These are phyloP conservation scores for Ceuthmochares aereus DNA, from an alignment of 2,113 vertebrate genomes.

Conservation along the genomic window DNA sequence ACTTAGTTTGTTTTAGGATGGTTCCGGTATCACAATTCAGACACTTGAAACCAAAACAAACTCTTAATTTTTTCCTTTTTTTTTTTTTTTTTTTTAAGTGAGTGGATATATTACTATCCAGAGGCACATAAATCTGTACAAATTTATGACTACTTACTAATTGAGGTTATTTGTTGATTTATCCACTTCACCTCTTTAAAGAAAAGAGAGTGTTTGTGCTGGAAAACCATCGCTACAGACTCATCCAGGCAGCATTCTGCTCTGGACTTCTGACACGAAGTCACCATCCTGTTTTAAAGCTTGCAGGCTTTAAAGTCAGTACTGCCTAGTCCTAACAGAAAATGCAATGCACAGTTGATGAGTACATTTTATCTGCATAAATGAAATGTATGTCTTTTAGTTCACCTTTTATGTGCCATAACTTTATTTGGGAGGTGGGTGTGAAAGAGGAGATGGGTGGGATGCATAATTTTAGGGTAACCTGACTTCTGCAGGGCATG, in stretches of 20 bases:
- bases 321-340: conserved; percentile 11
- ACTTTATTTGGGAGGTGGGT: not conserved
- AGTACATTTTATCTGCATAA: not conserved
- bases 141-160: conserved; percentile 56
- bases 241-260: not conserved
- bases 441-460: not conserved
- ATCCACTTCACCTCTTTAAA: conserved; percentile 61
- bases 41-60: conserved; percentile 36
- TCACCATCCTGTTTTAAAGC: conserved; percentile 29
- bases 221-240: not conserved
- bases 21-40: conserved; percentile 21
- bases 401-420: not conserved
- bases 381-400: not conserved
- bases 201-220: conserved; percentile 50
- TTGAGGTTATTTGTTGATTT: conserved; percentile 72
- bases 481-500: not conserved
- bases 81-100: not conserved
- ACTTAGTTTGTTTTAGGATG: not conserved
- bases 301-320: not conserved
- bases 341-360: not conserved
- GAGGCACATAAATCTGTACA: conserved; percentile 22
- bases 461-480: not conserved
- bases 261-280: not conserved
- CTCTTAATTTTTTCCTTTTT: not conserved
- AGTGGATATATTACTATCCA: not conserved